phyloP scores from a whole-genome alignment of 2,888 invertebrate species.

The Teleogryllus oceanicus region DNA sequence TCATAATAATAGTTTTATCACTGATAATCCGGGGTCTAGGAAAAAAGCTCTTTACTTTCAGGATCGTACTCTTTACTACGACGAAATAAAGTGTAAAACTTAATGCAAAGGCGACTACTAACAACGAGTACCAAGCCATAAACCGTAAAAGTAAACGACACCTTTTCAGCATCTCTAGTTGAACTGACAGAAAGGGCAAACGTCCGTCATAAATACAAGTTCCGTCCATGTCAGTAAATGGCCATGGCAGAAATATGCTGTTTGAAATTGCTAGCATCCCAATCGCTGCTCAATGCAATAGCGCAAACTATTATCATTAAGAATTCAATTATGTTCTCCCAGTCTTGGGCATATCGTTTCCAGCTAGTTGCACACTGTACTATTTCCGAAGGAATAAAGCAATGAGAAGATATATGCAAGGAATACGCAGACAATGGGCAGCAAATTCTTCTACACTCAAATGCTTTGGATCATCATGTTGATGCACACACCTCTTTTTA shows the following conservation, averaged over 20 bases:
- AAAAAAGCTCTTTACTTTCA: constrained; percentile 57
- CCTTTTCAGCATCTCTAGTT: constrained; percentile 80
- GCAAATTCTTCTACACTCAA: background rate
- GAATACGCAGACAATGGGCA: background rate
- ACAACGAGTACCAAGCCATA: constrained; percentile 71
- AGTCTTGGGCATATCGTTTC: constrained; percentile 25
- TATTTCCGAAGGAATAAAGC: constrained; percentile 64
- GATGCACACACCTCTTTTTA: background rate
- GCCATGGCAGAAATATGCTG: constrained; percentile 67
- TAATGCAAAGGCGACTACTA: constrained; percentile 76
- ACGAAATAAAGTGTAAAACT: constrained; percentile 73
- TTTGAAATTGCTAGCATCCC: constrained; percentile 43
- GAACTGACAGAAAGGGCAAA: constrained; percentile 72
- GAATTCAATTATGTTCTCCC: constrained; percentile 72
- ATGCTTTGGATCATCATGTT: background rate
- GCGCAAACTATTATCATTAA: constrained; percentile 61
- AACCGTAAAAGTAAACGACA: constrained; percentile 72
- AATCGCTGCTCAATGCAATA: constrained; percentile 46
- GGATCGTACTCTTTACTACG: constrained; percentile 54
- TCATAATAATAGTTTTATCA: constrained; percentile 81
- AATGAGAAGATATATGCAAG: constrained; percentile 49
- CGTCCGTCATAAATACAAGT: constrained; percentile 71
- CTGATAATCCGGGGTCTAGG: constrained; percentile 63
- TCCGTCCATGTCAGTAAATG: constrained; percentile 74
- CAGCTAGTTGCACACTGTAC: constrained; percentile 66